Evolutionary conservation across 1,140 invertebrate genomes (phyloP).

Genomic region (Tetramorium parvispinum): DNA sequence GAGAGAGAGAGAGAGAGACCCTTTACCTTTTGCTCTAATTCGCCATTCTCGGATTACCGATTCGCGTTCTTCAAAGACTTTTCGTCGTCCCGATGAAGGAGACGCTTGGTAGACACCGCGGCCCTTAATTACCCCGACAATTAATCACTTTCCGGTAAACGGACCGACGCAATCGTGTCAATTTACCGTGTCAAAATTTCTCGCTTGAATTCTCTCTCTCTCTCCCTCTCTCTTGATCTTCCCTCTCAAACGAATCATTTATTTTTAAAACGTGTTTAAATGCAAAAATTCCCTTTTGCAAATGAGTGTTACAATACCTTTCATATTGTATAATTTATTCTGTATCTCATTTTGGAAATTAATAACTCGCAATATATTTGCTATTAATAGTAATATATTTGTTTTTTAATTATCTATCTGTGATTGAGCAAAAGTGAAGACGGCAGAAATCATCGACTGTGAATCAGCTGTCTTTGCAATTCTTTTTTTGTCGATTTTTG

Average conservation of each 20-base stretch:
- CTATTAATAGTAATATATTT: background rate
- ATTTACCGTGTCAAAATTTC: slow-evolving; percentile 53
- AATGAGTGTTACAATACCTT: background rate
- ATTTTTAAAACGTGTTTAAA: slow-evolving; percentile 6
- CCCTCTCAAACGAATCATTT: background rate
- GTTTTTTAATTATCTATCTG: slow-evolving; percentile 2
- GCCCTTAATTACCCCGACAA: slow-evolving; percentile 54
- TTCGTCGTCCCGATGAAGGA: slow-evolving; percentile 23
- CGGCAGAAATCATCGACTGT: background rate
- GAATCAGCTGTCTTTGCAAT: background rate
- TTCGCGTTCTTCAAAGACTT: background rate
- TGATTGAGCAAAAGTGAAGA: background rate
- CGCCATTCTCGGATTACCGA: background rate
- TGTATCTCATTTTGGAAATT: slow-evolving; percentile 3
- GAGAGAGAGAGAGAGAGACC: no score
- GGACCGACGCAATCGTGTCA: slow-evolving; percentile 50
- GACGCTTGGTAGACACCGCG: slow-evolving; percentile 20
- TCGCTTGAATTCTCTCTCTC: slow-evolving; percentile 19
- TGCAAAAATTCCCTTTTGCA: background rate
- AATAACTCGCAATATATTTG: background rate
- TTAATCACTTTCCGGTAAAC: slow-evolving; percentile 56
- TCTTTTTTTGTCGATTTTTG: background rate
- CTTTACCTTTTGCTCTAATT: background rate
- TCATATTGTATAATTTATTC: background rate
- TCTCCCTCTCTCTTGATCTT: background rate